Base-by-base conservation (phyloP, 2,113 vertebrate genomes). In the Paracanthobrama guichenoti region DNA sequence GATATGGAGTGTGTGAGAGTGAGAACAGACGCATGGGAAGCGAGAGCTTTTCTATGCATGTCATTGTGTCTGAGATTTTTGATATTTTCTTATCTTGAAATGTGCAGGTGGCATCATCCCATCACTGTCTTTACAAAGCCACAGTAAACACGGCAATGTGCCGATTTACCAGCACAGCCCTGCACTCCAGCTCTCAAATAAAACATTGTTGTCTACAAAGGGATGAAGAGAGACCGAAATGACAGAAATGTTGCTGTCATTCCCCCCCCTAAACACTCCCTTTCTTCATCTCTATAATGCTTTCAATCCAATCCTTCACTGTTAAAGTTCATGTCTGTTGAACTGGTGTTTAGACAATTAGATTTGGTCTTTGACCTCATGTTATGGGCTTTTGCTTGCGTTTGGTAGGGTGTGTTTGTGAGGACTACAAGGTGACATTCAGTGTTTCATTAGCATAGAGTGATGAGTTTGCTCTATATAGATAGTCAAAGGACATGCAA, bases 21-120 rank as follows among this genome's bases (percentile, higher is more conserved):
- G 22, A 31, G n/a, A 50, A 12, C 22, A 20, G 31, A 8, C 31
- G 2, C 20, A n/a, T 1, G 2, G 22, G 16, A 26, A 74, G 7
- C 67, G 11, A 74, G 39, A 42, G n/a, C 10, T n/a, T 42, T 71
- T 39, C 22, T 42, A 39, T 55, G 64, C 48, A 16, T 71, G 66
- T 81, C 62, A 81, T 50, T 67, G 35, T 44, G 60, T 81, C 60
- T 81, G 62, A 50, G 42, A 26, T 71, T 69, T 82, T 71, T 82
- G 80, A 82, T 64, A 81, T 26, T 80, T 66, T 67, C 78, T 67
- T 80, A 50, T 81, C 79, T 81, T 53, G 80, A 72, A 82, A 82
- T 71, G 66, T 82, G 26, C 80, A 82, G 48, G 79, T 82, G 79
- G 48, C 66, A 57, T 82, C 44, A 67, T 80, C 42, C 24, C 60